Conservation (phyloP, 2,797 vertebrate genomes). For the Knipowitschia caucasica region DNA sequence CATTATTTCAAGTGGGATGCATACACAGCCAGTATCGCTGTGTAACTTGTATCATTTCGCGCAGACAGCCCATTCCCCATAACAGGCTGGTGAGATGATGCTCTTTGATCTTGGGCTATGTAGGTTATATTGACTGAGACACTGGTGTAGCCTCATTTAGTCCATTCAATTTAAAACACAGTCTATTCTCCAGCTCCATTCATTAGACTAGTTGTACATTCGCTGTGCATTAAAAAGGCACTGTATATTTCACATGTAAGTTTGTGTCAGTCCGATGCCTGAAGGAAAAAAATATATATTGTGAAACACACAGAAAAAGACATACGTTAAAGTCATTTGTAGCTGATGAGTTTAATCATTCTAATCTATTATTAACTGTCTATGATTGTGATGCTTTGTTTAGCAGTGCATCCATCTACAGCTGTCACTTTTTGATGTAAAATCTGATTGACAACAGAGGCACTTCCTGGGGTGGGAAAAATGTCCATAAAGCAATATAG, state of each 20-base stretch:
- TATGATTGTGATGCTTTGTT: no score
- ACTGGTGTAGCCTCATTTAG: not conserved
- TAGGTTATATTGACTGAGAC: not conserved
- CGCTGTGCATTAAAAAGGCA: not conserved
- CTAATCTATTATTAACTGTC: no score
- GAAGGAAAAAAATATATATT: not conserved
- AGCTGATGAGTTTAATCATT: no score
- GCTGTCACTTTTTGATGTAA: not conserved
- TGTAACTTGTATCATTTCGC: not conserved
- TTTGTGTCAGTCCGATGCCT: no score
- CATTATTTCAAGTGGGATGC: not conserved
- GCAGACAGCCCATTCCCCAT: not conserved
- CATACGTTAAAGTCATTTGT: not conserved
- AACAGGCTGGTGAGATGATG: not conserved
- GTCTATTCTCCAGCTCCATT: no score
- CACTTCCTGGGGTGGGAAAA: not conserved
- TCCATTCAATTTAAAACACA: not conserved
- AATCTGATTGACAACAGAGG: slow-evolving; percentile 1
- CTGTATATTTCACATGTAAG: not conserved
- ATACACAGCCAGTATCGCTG: not conserved
- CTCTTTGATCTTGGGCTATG: slow-evolving; percentile 2
- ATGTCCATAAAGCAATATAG: no score
- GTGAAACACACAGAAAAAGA: not conserved
- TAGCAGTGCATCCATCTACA: not conserved
- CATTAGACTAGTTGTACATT: not conserved